These are phyloP conservation scores for Blastobasis lacticolella DNA, from an alignment of 2,888 invertebrate species.

Conservation along the genomic window DNA sequence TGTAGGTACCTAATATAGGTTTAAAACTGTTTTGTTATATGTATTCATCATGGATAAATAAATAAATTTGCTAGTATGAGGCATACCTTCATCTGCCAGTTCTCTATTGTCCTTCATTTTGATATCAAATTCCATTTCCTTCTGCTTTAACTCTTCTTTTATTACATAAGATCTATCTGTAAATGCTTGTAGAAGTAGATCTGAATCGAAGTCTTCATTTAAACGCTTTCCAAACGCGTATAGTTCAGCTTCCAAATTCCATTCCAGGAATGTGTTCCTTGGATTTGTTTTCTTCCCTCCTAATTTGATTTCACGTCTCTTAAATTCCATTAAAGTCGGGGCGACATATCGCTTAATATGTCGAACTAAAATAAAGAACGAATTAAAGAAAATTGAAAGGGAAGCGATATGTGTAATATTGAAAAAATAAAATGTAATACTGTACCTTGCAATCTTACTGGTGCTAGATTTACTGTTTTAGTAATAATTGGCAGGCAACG, in stretches of 20 bases:
- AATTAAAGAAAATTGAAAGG: background rate
- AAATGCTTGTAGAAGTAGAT: slow-evolving; percentile 83
- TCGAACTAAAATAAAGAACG: slow-evolving; percentile 33
- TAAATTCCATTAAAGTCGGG: slow-evolving; percentile 78
- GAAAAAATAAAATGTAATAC: slow-evolving; percentile 1
- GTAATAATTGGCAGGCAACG: slow-evolving; percentile 39
- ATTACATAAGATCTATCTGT: slow-evolving; percentile 85
- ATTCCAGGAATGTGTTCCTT: slow-evolving; percentile 81
- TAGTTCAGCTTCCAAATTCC: slow-evolving; percentile 92
- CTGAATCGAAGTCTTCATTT: slow-evolving; percentile 85
- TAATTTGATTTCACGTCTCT: slow-evolving; percentile 70
- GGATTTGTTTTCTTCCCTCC: slow-evolving; percentile 69
- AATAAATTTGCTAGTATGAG: background rate
- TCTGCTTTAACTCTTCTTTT: slow-evolving; percentile 79
- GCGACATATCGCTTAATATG: slow-evolving; percentile 78
- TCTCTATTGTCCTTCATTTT: slow-evolving; percentile 79
- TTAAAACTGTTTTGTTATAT: no score
- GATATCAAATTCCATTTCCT: slow-evolving; percentile 80
- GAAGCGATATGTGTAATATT: background rate
- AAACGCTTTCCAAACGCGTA: slow-evolving; percentile 91
- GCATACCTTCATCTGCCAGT: slow-evolving; percentile 76
- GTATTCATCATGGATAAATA: no score
- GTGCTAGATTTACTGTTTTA: slow-evolving; percentile 30
- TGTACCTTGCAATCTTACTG: slow-evolving; percentile 39
- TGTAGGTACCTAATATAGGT: no score